A percentile compares a stretch with the other conserved stretches of the same genome.
Evolutionary conservation across 1,140 invertebrate species (phyloP).

Genomic region (Zaprionus gabonicus): DNA sequence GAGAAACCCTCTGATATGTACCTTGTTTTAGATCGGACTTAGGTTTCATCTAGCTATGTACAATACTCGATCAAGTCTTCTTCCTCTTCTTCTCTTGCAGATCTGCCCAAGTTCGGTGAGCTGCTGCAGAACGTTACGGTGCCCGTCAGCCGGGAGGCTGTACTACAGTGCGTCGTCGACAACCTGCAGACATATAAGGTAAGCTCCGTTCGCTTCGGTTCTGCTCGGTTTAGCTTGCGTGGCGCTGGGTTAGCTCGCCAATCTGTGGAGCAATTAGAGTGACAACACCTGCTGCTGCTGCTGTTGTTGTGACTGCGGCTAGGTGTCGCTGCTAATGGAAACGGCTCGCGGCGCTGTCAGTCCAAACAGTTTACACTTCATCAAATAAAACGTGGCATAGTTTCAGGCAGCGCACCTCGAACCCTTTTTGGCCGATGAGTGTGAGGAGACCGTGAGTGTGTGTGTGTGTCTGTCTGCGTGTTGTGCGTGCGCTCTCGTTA

Average conservation of each 20-base stretch:
- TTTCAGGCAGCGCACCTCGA: constrained; percentile 13
- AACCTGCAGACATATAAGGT: constrained; percentile 91
- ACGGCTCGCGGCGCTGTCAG: constrained; percentile 30
- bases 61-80: background rate
- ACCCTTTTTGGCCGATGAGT: constrained; percentile 14
- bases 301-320: background rate
- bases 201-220: constrained; percentile 11
- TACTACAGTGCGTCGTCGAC: constrained; percentile 90
- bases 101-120: constrained; percentile 90
- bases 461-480: background rate
- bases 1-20: constrained; percentile 69
- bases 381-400: constrained; percentile 56
- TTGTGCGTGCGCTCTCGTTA: constrained; percentile 57
- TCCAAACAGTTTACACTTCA: constrained; percentile 69
- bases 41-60: background rate
- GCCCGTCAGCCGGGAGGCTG: constrained; percentile 89
- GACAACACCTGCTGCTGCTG: constrained; percentile 5
- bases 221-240: too few species aligned
- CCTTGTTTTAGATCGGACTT: constrained; percentile 64
- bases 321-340: constrained; percentile 39
- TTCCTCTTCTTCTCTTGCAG: constrained; percentile 85
- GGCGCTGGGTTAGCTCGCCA: constrained; percentile 7
- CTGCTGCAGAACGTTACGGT: constrained; percentile 90
- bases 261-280: constrained; percentile 41
- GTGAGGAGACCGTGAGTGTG: constrained; percentile 4